Evolutionary conservation across 53 echinoderm and acorn worm species (phyloP), one percentile per base, ranked within the genome.

Genomic region (Glandiceps talaboti): DNA sequence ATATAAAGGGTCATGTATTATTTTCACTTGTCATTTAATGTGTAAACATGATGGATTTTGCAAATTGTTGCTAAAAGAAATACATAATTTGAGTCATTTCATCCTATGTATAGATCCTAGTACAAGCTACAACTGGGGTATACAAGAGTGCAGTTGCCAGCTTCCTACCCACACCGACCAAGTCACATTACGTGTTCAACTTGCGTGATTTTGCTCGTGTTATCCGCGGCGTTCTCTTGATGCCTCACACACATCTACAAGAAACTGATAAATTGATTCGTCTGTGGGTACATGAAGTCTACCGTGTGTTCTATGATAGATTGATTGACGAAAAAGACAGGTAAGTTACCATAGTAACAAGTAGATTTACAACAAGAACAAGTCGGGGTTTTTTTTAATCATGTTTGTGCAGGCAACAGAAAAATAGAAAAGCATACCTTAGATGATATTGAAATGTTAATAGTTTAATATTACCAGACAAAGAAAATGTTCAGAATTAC

Each of bases 141-240:
- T 99, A 99, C 93, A 99, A 99, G 73, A 81, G 91, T 32, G 93
- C 99, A 26, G 87, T 99, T 28, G 84, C 88, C 74, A 93, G 89
- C 82, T 99, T 99, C 90, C 86, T 99, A 32, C 99, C 99, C 14
- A 99, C 99, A 1, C 99, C 99, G 0, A 93, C 99, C 76, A 97
- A 97, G 82, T 97, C 99, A 77, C 99, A 97, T 86, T 97, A 97
- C 75, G 99, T 97, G 28, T 97, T 97, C 89, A 97, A 97, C 93
- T 83, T 97, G 80, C 91, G 99, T 64, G 99, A 97, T 77, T 97
- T 97, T 89, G 93, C 99, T 28, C 86, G 99, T 31, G 99, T 97
- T 77, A 97, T 97, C 77, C 91, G 99, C 0, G 99, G 99, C 14
- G 93, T 97, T 1, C 86, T 97, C 14, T 85, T 97, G 33, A 89